Evolutionary conservation across 2,113 vertebrate species (phyloP), one percentile per base, ranked within the genome.

Genomic region (Cephalopterus ornatus): DNA sequence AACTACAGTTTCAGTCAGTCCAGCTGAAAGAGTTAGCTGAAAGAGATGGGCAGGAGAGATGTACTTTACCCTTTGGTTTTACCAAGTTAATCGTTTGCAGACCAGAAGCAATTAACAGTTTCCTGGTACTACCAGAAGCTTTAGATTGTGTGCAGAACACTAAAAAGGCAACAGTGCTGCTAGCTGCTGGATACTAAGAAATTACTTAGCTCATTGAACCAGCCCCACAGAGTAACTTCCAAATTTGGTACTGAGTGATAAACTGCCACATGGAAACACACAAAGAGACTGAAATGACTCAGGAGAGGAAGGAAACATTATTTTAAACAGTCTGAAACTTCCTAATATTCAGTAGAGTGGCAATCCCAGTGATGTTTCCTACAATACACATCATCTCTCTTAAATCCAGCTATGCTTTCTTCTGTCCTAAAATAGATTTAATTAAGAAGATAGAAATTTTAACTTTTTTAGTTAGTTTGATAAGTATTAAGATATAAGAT

Each of bases 201-300:
- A 88, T 39, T 26, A 74, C 65, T 81, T 63, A 71, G 70, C 47
- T 94, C 66, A 65, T 28, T 27, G 71, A 85, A 93, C 42, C 4
- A 8, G 21, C 66, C 63, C 35, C 53, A 49, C 10, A 66, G 12
- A 90, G 26, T 65, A 80, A 93, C 52, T 92, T 89, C 94, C 95
- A 96, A 78, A 96, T 96, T 84, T 95, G 89, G 91, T 89, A 67
- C 6, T 91, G 65, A 42, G 47, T 84, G 76, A 87, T 87, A 32
- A 95, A 92, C 10, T 44, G 65, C 14, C 86, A 72, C 22, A 12
- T 28, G 61, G 52, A 92, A 91, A 47, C 35, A 76, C 11, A 85
- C 37, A 83, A 63, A 85, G 74, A 77, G 52, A 84, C 50, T 78
- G 61, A 59, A 89, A 78, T 92, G 55, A 92, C 84, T 95, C 65